Evolutionary conservation across 2,888 invertebrate species (phyloP), one percentile per base, ranked within the genome.

Genomic region (Eledone cirrhosa): DNA sequence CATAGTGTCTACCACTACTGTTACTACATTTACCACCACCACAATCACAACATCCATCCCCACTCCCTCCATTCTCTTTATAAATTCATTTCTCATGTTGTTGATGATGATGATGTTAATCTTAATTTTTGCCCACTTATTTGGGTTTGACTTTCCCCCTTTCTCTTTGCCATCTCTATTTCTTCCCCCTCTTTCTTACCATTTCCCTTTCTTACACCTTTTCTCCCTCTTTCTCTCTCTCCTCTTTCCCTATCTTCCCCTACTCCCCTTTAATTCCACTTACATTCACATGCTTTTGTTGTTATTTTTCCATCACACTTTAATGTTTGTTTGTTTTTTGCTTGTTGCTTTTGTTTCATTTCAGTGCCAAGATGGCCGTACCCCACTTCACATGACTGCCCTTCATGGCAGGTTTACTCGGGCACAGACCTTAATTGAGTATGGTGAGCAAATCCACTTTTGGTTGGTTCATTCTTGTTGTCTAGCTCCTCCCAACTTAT

Each of bases 351-450:
- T 41, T 72, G n/a, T 78, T 27, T 22, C 77, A 33, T 87, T 88
- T 78, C 86, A 89, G 89, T 88, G 88, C 82, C 89, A 91, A 78
- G 93, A 93, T 86, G 93, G 93, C 0, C 90, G 93, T 77, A 93
- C 93, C 5, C 92, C 94, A 0, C 90, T 94, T 65, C 94, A 94
- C 85, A 93, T 94, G 93, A 93, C 93, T n/a, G 93, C 94, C 13
- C 92, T 93, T 83, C 93, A 93, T 88, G 94, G 94, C 31, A 90
- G 93, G 84, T 93, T 93, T 86, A 93, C 93, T 1, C 90, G 93
- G 78, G 93, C 94, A 72, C 93, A 93, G 89, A 92, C 92, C 72
- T 90, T 94, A 77, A 92, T 94, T 29, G 93, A 93, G 87, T 92
- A 92, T 85, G 93, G 93, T 90, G 87, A 87, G 87, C 65, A 48